phyloP scores from a whole-genome alignment of 2,113 vertebrate genomes.

The Pogonocichla stellata region DNA sequence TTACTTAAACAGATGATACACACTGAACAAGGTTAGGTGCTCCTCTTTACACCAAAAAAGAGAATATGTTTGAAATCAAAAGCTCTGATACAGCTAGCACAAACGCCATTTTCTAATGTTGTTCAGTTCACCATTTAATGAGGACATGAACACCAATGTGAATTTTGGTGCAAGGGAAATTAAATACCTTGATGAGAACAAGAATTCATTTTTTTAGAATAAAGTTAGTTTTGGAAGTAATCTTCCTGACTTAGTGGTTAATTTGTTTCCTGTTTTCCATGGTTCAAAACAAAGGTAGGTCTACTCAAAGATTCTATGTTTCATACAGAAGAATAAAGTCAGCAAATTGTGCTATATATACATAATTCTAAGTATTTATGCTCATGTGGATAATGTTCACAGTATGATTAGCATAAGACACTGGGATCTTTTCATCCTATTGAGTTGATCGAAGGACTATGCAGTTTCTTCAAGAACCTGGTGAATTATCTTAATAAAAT shows the following conservation, averaged over 20 bases:
- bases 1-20: neutral
- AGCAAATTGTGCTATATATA: neutral
- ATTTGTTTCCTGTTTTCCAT: neutral
- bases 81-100: neutral
- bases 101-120: neutral
- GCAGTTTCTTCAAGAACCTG: neutral
- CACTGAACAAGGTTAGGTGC: neutral
- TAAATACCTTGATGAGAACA: neutral
- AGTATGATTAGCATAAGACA: neutral
- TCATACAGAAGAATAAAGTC: neutral
- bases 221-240: neutral
- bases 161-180: neutral
- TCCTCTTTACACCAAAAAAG: neutral
- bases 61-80: neutral
- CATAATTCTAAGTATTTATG: neutral
- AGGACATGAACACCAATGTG: neutral
- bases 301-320: neutral
- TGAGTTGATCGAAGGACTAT: neutral
- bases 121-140: neutral
- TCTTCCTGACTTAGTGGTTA: neutral
- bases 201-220: neutral
- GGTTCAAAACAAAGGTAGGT: neutral
- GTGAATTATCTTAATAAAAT: neutral
- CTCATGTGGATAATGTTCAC: neutral
- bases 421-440: neutral